phyloP scores from a whole-genome alignment of 2,888 invertebrate genomes.

The Muscina levida region DNA sequence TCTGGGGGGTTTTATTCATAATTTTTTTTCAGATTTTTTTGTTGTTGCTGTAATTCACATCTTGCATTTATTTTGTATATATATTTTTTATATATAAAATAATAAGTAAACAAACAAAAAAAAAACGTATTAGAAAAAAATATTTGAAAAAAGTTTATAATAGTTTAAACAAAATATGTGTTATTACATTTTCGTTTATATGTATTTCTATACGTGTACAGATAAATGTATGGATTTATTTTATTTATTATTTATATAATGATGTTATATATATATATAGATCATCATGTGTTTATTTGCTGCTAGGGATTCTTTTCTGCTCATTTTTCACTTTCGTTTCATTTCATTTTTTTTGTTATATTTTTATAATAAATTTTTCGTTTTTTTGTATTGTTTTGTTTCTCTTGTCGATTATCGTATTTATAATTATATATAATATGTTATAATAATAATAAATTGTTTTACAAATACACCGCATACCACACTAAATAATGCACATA shows the following conservation, averaged over 20 bases:
- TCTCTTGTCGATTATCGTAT: constrained; percentile 20
- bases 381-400: constrained; percentile 44
- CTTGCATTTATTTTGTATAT: constrained; percentile 4
- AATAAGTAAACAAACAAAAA: constrained; percentile 8
- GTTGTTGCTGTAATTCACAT: constrained; percentile 53
- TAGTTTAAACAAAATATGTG: constrained; percentile 5
- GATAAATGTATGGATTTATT: constrained; percentile 47
- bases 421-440: constrained; percentile 59
- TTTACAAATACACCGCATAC: constrained; percentile 70
- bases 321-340: constrained; percentile 11
- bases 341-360: constrained; percentile 32
- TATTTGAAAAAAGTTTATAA: constrained; percentile 36
- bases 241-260: constrained; percentile 44
- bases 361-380: constrained; percentile 55
- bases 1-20: constrained; percentile 38
- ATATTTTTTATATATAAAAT: background rate
- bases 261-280: constrained; percentile 50
- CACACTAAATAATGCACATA: constrained; percentile 73
- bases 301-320: background rate
- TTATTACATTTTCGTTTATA: constrained; percentile 32
- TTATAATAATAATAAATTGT: constrained; percentile 67
- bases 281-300: constrained; percentile 46
- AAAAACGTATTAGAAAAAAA: background rate
- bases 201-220: constrained; percentile 49
- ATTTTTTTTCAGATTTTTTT: constrained; percentile 34